These are phyloP conservation scores for Pecten maximus DNA, from an alignment of 2,888 invertebrate species.

Conservation along the genomic window DNA sequence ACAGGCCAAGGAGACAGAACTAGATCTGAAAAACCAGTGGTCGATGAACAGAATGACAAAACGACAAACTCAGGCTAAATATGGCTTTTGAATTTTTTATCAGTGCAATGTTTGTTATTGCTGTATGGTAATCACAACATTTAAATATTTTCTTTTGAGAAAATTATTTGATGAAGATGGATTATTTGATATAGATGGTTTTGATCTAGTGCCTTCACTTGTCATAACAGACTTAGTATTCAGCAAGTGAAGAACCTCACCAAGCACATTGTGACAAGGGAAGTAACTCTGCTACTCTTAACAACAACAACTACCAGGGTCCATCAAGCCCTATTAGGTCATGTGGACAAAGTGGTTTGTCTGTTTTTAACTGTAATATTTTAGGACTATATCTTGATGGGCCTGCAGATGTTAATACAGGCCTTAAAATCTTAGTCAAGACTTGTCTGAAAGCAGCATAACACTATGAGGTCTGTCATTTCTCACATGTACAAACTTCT, in stretches of 20 bases:
- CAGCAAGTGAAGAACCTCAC: background rate
- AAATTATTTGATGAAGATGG: background rate
- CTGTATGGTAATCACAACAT: too few species aligned
- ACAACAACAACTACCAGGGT: background rate
- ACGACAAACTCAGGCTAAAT: conserved; percentile 96
- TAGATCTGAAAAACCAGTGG: conserved; percentile 97
- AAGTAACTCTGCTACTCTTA: background rate
- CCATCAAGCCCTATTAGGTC: too few species aligned
- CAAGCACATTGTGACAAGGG: background rate
- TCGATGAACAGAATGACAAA: conserved; percentile 92
- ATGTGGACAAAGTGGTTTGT: background rate
- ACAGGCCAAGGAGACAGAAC: conserved; percentile 95
- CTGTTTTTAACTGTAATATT: too few species aligned
- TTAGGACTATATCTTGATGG: too few species aligned
- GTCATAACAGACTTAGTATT: background rate
- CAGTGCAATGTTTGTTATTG: background rate
- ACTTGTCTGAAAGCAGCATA: too few species aligned
- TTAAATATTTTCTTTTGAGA: background rate
- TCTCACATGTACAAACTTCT: too few species aligned
- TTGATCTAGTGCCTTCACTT: conserved; percentile 14
- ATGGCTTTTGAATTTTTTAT: conserved; percentile 89
- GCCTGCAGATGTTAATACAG: too few species aligned
- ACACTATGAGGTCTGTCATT: too few species aligned
- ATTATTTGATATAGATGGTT: background rate
- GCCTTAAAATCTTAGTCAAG: too few species aligned